Evolutionary conservation across 2,888 invertebrate genomes (phyloP).

Genomic region (Ischnura elegans): DNA sequence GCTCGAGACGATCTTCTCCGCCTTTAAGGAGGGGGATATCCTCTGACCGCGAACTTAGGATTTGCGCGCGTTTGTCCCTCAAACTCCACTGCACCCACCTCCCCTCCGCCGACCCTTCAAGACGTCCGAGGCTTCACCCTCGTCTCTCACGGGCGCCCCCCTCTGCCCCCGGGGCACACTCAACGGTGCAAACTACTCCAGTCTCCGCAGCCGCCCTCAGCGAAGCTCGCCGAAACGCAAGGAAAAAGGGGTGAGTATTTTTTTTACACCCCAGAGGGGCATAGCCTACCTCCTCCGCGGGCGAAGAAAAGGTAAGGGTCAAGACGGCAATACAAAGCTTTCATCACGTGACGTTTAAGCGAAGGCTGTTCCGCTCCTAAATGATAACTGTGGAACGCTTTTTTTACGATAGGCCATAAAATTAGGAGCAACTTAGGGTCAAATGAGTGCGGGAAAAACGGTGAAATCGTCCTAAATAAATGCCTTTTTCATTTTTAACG

Average conservation of each 20-base stretch:
- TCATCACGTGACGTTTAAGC: slow-evolving; percentile 31
- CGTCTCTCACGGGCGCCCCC: neutral
- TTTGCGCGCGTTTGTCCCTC: neutral
- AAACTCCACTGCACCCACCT: neutral
- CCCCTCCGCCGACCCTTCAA: neutral
- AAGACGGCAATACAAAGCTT: slow-evolving; percentile 26
- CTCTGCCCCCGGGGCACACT: neutral
- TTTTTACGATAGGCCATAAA: neutral
- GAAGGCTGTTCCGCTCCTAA: slow-evolving; percentile 1
- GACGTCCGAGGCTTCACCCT: neutral
- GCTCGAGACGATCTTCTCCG: neutral
- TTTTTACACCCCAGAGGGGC: neutral
- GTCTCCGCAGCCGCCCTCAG: neutral
- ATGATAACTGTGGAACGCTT: slow-evolving; percentile 5
- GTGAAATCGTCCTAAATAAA: slow-evolving; percentile 35
- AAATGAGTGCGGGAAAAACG: slow-evolving; percentile 16
- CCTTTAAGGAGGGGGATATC: neutral
- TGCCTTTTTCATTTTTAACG: slow-evolving; percentile 30
- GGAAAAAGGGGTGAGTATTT: neutral
- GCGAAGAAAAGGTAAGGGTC: neutral
- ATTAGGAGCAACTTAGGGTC: slow-evolving; percentile 31
- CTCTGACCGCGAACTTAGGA: neutral
- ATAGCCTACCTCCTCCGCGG: neutral
- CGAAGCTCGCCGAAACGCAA: neutral
- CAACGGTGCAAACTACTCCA: too few species aligned